phyloP scores from a whole-genome alignment of 2,888 invertebrate species.

The Drosophila sordidula region DNA sequence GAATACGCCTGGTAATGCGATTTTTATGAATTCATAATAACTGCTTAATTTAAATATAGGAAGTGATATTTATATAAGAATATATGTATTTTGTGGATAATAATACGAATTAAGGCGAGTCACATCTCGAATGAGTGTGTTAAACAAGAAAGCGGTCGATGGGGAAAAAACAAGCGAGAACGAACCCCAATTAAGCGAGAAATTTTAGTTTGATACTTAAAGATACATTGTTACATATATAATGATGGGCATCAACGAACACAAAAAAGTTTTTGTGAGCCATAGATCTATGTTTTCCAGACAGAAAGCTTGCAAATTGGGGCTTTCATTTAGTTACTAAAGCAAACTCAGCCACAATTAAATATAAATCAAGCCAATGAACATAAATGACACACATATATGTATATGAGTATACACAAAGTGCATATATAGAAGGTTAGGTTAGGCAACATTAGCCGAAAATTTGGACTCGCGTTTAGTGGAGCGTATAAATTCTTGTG shows the following conservation, averaged over 20 bases:
- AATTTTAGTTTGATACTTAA: neutral
- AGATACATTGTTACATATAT: neutral
- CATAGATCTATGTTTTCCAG: neutral
- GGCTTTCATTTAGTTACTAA: neutral
- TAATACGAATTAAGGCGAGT: no score
- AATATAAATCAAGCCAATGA: slow-evolving; percentile 23
- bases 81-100: no score
- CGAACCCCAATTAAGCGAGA: neutral
- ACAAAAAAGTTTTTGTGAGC: neutral
- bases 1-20: no score
- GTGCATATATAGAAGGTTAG: slow-evolving; percentile 1
- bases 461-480: slow-evolving; percentile 36
- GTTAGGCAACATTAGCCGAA: slow-evolving; percentile 16
- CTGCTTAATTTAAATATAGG: neutral
- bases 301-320: slow-evolving; percentile 1
- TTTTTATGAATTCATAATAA: neutral
- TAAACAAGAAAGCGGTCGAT: no score
- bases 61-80: neutral
- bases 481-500: slow-evolving; percentile 53
- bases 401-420: neutral
- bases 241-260: neutral
- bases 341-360: slow-evolving; percentile 18
- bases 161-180: no score
- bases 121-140: no score
- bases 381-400: slow-evolving; percentile 7